Percentiles rank a stretch among this genome's conserved stretches.
Evolutionary conservation across 2,113 vertebrate genomes (phyloP).

Genomic region (Saimiri boliviensis): DNA sequence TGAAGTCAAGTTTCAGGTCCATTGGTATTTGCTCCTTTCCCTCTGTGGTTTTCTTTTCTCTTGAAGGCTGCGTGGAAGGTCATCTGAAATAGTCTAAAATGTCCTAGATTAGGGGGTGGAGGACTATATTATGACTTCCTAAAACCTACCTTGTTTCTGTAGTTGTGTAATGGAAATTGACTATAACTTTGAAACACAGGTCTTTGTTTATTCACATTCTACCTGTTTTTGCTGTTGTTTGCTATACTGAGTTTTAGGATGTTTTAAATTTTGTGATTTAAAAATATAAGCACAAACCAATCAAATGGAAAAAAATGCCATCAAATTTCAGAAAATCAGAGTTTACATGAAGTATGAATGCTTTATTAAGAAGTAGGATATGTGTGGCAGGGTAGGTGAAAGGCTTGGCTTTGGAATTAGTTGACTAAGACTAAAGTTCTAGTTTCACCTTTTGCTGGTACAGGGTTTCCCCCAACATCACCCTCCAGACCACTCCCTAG

Average conservation of each 20-base stretch:
- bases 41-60: background rate
- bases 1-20: background rate
- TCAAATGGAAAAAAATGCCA: background rate
- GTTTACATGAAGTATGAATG: background rate
- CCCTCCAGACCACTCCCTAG: background rate
- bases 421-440: background rate
- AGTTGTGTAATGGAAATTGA: background rate
- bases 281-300: background rate
- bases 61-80: background rate
- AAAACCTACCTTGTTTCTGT: background rate
- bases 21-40: background rate
- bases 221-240: background rate
- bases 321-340: background rate
- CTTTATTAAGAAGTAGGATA: background rate
- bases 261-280: background rate
- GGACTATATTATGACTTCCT: background rate
- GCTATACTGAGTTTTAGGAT: background rate
- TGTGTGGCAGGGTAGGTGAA: no score
- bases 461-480: background rate
- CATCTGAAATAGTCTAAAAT: background rate
- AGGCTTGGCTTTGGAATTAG: background rate
- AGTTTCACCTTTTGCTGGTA: background rate
- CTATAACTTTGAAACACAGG: background rate
- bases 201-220: background rate
- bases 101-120: rapidly evolving